Conservation (phyloP, 1,140 invertebrate genomes). For the Lasaia peninsularis region DNA sequence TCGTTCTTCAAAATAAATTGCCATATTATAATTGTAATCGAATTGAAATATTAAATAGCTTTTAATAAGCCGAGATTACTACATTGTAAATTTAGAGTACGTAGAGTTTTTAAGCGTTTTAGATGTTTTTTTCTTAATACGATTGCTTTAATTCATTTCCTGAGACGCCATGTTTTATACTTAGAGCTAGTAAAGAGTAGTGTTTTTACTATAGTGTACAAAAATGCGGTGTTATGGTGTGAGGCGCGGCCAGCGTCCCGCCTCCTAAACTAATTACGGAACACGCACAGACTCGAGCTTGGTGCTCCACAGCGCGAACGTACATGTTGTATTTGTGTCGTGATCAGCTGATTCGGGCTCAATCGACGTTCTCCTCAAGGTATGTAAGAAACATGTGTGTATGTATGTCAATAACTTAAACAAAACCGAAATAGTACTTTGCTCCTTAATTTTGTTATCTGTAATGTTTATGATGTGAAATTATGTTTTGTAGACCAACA, state of each 20-base stretch:
- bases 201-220: slow-evolving; percentile 13
- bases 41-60: too few species aligned
- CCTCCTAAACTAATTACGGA: slow-evolving; percentile 31
- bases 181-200: not conserved
- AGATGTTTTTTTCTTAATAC: too few species aligned
- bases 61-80: too few species aligned
- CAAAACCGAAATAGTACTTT: too few species aligned
- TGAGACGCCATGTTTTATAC: not conserved
- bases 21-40: too few species aligned
- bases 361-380: not conserved
- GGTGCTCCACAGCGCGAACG: slow-evolving; percentile 1
- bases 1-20: too few species aligned
- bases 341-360: not conserved
- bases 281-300: slow-evolving; percentile 13
- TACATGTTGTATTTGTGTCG: slow-evolving; percentile 5
- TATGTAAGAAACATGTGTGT: not conserved
- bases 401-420: too few species aligned
- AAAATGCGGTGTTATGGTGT: slow-evolving; percentile 51
- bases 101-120: too few species aligned
- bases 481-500: too few species aligned
- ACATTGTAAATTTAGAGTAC: too few species aligned
- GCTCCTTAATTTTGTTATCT: too few species aligned
- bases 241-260: slow-evolving; percentile 56
- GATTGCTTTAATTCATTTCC: not conserved
- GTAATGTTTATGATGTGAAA: too few species aligned